These are phyloP conservation scores for Acrocephalus scirpaceus DNA, from an alignment of 2,797 vertebrate genomes.

Conservation along the genomic window DNA sequence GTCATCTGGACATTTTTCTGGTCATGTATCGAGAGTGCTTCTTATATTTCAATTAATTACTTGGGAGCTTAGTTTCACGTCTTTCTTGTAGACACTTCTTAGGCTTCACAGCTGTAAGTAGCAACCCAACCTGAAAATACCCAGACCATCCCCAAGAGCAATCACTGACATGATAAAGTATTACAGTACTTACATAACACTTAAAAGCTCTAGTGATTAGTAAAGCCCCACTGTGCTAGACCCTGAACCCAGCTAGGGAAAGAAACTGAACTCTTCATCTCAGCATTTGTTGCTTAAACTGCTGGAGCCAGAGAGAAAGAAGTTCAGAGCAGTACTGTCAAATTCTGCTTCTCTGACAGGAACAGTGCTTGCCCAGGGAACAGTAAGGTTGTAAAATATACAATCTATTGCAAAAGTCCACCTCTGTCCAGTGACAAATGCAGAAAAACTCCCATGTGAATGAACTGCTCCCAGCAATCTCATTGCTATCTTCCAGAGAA, in stretches of 20 bases:
- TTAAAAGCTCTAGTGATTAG: neutral
- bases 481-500: conserved; percentile 35
- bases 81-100: neutral
- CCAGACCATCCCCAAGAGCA: neutral
- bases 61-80: neutral
- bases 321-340: neutral
- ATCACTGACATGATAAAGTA: neutral
- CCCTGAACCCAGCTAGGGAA: neutral
- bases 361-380: neutral
- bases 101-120: neutral
- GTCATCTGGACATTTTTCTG: neutral
- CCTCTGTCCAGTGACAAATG: neutral
- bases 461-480: neutral
- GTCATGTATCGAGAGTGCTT: neutral
- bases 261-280: neutral
- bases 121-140: neutral
- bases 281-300: neutral
- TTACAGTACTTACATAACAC: neutral
- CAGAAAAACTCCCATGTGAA: neutral
- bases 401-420: neutral
- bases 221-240: neutral
- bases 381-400: neutral
- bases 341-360: neutral
- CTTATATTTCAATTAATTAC: neutral
- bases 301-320: neutral